Conservation (phyloP, 2,113 vertebrate species). For the Clarias magur region DNA sequence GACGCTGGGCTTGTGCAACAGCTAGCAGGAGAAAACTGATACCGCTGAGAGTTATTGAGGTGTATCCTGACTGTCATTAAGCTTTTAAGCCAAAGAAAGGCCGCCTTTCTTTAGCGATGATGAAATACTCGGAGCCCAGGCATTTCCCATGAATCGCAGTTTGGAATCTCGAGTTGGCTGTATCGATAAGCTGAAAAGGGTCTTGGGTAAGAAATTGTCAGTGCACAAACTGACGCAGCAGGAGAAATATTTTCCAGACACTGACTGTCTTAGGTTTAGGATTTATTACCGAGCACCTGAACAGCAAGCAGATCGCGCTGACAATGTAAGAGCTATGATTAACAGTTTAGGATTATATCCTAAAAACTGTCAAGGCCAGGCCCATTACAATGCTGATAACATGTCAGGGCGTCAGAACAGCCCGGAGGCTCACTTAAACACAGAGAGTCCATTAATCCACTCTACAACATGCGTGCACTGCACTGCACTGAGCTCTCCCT, state of each 20-base stretch:
- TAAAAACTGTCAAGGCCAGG: slow-evolving; percentile 14
- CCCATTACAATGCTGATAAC: slow-evolving; percentile 26
- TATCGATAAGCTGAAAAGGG: neutral
- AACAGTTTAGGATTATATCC: slow-evolving; percentile 17
- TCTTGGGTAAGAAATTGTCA: neutral
- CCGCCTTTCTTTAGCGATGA: neutral
- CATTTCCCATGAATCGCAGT: neutral
- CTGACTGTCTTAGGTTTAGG: neutral
- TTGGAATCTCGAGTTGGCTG: neutral
- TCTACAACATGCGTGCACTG: neutral
- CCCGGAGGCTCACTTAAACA: slow-evolving; percentile 25
- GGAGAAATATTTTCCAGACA: neutral
- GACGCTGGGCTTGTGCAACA: slow-evolving; percentile 5
- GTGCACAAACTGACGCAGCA: neutral
- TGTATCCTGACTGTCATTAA: slow-evolving; percentile 11
- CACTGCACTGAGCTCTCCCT: neutral
- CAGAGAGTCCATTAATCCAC: neutral
- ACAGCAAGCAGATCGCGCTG: neutral
- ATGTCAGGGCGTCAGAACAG: slow-evolving; percentile 14
- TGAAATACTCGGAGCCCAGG: neutral
- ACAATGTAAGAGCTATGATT: neutral
- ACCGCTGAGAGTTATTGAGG: neutral
- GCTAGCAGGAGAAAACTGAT: neutral
- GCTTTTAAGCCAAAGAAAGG: slow-evolving; percentile 7
- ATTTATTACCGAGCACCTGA: slow-evolving; percentile 5